Percentiles rank a stretch among this genome's conserved stretches.
These are phyloP conservation scores for Aleiodes alternator DNA, from an alignment of 2,888 invertebrate genomes.

Conservation along the genomic window DNA sequence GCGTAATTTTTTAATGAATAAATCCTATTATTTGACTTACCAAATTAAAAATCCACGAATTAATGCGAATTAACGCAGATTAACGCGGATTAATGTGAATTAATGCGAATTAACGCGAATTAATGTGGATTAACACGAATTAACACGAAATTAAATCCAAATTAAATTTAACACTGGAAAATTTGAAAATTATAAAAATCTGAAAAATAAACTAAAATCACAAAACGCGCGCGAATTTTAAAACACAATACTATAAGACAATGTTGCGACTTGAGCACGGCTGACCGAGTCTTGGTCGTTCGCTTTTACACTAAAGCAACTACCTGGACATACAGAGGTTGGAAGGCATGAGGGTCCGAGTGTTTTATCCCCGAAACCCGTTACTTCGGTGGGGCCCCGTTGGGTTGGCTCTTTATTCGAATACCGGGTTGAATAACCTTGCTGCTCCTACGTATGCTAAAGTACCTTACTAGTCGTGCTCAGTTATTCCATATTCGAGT, in stretches of 20 bases:
- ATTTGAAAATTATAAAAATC: background rate
- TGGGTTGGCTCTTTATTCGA: slow-evolving; percentile 33
- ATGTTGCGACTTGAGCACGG: slow-evolving; percentile 72
- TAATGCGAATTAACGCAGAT: too few species aligned
- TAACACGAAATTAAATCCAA: too few species aligned
- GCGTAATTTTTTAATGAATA: background rate
- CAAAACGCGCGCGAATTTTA: slow-evolving; percentile 27
- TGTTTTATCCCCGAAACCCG: slow-evolving; percentile 58
- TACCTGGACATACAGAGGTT: slow-evolving; percentile 47
- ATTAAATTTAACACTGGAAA: slow-evolving; percentile 1
- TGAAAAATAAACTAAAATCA: background rate
- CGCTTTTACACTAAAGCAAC: slow-evolving; percentile 61
- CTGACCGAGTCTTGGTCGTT: slow-evolving; percentile 68
- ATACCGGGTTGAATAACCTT: slow-evolving; percentile 72
- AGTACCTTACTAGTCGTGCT: slow-evolving; percentile 44
- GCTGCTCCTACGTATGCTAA: slow-evolving; percentile 61
- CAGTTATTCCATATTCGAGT: slow-evolving; percentile 7
- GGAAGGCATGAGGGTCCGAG: slow-evolving; percentile 57
- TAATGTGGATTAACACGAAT: too few species aligned
- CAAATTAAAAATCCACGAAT: background rate
- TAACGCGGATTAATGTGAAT: too few species aligned
- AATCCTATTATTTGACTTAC: background rate
- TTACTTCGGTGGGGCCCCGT: slow-evolving; percentile 49
- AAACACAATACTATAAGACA: slow-evolving; percentile 61
- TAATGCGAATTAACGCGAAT: too few species aligned